Conservation (phyloP, 2,797 vertebrate genomes). For the Phylloscopus collybita region DNA sequence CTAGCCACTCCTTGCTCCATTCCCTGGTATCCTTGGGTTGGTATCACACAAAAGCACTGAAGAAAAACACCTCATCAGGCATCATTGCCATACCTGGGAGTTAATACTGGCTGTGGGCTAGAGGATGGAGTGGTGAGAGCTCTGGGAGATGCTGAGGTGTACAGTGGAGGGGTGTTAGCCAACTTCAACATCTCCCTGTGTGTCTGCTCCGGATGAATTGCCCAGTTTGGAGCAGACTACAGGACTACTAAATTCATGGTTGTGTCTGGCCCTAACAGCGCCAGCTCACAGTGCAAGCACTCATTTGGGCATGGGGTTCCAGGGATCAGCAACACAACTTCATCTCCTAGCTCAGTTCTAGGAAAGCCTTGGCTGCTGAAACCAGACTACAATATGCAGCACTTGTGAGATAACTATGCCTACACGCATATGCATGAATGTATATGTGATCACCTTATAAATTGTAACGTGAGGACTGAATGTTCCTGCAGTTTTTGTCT, state of each 20-base stretch:
- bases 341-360: not conserved
- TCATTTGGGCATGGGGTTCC: not conserved
- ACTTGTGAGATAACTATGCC: not conserved
- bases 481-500: not conserved
- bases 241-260: not conserved
- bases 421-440: not conserved
- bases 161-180: not conserved
- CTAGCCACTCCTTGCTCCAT: not conserved
- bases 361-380: not conserved
- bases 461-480: not conserved
- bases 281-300: not conserved
- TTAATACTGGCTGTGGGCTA: not conserved
- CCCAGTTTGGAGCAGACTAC: not conserved
- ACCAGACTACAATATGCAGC: not conserved
- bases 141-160: not conserved
- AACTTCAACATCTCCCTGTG: rapidly evolving
- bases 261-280: not conserved
- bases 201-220: not conserved
- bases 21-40: not conserved
- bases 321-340: not conserved
- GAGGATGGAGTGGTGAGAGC: not conserved
- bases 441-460: not conserved
- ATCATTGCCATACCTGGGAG: rapidly evolving
- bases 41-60: not conserved
- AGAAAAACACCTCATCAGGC: not conserved